phyloP scores from a whole-genome alignment of 2,797 vertebrate genomes.

The Sebastes steindachneri region DNA sequence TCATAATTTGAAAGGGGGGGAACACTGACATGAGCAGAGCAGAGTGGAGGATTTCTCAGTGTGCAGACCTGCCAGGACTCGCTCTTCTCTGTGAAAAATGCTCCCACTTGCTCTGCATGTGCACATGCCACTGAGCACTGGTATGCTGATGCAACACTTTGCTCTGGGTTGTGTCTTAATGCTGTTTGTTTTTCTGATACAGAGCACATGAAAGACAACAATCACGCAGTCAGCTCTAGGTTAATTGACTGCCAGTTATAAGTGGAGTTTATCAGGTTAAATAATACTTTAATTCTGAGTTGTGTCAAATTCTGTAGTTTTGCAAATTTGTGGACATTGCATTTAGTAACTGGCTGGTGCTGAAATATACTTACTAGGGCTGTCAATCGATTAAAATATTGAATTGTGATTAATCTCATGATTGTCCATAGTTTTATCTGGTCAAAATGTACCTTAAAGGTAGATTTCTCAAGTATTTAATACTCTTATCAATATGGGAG shows the following conservation, averaged over 20 bases:
- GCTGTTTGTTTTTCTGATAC: neutral
- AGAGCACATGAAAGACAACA: neutral
- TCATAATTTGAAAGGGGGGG: slow-evolving; percentile 1
- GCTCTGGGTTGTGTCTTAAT: slow-evolving; percentile 21
- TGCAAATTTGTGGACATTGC: neutral
- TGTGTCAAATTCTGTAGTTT: neutral
- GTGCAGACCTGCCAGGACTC: slow-evolving; percentile 58
- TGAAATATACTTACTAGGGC: neutral
- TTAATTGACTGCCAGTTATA: neutral
- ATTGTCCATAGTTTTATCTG: no score
- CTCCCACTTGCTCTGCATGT: slow-evolving; percentile 14
- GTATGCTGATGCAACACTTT: slow-evolving; percentile 47
- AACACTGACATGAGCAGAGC: neutral
- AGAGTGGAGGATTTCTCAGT: slow-evolving; percentile 2
- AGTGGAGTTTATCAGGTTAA: neutral
- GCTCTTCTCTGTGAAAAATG: slow-evolving; percentile 49
- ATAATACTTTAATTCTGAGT: neutral
- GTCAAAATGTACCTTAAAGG: no score
- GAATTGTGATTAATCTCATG: no score
- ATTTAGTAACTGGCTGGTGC: neutral
- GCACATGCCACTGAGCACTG: slow-evolving; percentile 30
- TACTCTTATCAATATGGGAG: no score
- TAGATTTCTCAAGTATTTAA: no score
- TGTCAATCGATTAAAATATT: no score
- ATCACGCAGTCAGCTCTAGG: neutral